Evolutionary conservation across 2,888 invertebrate species (phyloP), one percentile per base, ranked within the genome.

Genomic region (Drosophila emarginata): DNA sequence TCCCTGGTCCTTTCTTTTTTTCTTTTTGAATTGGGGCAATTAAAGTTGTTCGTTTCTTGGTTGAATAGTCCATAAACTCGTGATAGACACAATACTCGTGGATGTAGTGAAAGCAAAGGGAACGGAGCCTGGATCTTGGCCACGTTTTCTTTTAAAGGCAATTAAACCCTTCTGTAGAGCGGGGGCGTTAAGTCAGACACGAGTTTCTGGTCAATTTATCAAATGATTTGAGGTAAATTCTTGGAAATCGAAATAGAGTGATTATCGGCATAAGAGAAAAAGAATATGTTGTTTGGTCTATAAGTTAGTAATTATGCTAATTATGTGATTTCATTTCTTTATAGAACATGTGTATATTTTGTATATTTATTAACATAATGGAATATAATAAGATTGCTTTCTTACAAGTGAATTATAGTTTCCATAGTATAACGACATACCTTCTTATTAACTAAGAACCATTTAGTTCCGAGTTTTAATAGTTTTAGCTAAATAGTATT

Each of bases 161-260:
- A 87, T 81, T 81, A 86, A 81, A 88, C 80, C 81, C 83, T 81
- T 81, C 80, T 70, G 61, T n/a, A 64, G 39, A 36, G 72, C 67
- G 75, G 79, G 90, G 86, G 85, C 90, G 90, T 88, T 82, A 89
- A 86, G 83, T 78, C 70, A 71, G 78, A 85, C 83, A 88, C 89
- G 89, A 82, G 81, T 79, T 82, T 69, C 77, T 77, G 77, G 73
- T 79, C 87, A 78, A 88, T 85, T 88, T 89, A 88, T 86, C 88
- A 86, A 86, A 88, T 64, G 69, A 74, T 75, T 61, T 76, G 74
- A 61, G 50, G 12, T 21, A 71, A 63, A 69, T 87, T 86, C 89
- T 26, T 72, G 64, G 85, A 86, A 86, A 69, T 57, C 57, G 57
- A 85, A 75, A 84, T 88, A 74, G 68, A 87, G 87, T 66, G 62